Evolutionary conservation across 1,140 invertebrate genomes (phyloP), one percentile per base, ranked within the genome.

Genomic region (Battus philenor): DNA sequence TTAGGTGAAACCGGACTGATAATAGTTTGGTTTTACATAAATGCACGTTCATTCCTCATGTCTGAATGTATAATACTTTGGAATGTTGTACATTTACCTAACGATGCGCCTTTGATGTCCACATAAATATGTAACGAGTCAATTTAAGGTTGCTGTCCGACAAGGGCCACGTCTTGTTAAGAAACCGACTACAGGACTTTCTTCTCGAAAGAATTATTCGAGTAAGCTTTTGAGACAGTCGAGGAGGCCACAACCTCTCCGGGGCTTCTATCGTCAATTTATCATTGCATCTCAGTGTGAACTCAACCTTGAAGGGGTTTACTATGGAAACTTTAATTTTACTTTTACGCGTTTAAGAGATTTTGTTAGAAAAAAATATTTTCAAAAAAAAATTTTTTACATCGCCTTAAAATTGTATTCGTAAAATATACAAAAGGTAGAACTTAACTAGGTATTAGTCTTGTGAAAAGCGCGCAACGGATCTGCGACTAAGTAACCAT

Each of bases 191-290:
- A 15, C 18, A 36, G 9, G 20, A 20, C 12, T 39, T 39, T 36
- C 15, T 49, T 41, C 30, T 44, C 32, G 17, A 48, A 33, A 26
- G 51, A 60, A 60, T 68, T 73, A 68, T 70, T 70, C 64, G 60
- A 65, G 56, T 63, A 71, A 65, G 54, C 55, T 64, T 65, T 69
- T 56, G 71, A 74, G 68, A 74, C 71, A 56, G 65, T 61, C 33
- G 43, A 41, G 59, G 56, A 60, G 54, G 52, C 59, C 62, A 59
- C 65, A 70, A 66, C 60, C 53, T 66, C 62, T 68, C 47, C 38
- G 46, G 50, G 54, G 45, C 55, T 44, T 49, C 56, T 56, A 62
- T 71, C 56, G 55, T 34, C 56, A 67, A 74, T 66, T 68, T 74
- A 61, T 71, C 58, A 64, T 63, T 51, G 51, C 57, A 61, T 68